Conservation (phyloP, 2,113 vertebrate genomes). For the Cyphomyrus discorhynchus region DNA sequence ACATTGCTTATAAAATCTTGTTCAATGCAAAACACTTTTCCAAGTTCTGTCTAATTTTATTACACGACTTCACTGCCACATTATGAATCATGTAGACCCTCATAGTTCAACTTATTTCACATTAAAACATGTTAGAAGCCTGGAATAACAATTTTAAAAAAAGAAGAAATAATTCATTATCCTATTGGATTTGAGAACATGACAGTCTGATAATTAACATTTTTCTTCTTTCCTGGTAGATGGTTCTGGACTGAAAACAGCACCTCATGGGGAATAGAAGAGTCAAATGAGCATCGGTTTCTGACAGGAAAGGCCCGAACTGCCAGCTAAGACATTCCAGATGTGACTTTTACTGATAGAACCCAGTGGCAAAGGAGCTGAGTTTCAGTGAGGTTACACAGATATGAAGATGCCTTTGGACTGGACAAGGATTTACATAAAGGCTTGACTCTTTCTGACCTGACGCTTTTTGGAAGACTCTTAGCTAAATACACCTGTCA, state of each 20-base stretch:
- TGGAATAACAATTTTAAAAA: background rate
- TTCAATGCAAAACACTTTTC: background rate
- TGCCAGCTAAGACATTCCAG: background rate
- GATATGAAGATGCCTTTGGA: background rate
- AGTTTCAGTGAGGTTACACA: background rate
- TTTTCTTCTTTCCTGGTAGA: background rate
- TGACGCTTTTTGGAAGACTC: background rate
- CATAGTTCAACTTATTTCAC: background rate
- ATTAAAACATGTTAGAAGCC: background rate
- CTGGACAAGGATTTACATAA: background rate
- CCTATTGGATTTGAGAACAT: background rate
- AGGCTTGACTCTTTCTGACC: background rate
- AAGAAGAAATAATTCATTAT: background rate
- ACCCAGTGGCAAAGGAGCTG: background rate
- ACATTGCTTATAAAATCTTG: background rate
- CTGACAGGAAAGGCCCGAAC: background rate
- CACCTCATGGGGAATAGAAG: background rate
- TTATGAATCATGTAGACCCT: background rate
- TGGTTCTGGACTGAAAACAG: background rate
- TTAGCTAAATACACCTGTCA: background rate
- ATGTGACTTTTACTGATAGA: background rate
- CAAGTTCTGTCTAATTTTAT: background rate
- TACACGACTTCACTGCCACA: background rate
- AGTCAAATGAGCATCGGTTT: background rate
- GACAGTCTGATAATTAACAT: background rate